Conservation (phyloP, 2,113 vertebrate species). For the Hyaena hyaena region DNA sequence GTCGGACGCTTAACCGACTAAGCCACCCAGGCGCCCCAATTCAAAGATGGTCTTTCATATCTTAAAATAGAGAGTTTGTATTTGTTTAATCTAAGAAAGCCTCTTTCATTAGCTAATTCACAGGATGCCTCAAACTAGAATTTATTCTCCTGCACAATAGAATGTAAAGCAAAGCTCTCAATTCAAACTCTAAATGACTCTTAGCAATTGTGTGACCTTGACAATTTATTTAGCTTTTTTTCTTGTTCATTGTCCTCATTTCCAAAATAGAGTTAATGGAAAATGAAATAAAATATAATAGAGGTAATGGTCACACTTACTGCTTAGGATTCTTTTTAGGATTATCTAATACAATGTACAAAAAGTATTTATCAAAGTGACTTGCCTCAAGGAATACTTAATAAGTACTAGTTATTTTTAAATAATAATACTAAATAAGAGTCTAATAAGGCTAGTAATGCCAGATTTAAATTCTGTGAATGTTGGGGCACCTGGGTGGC, state of each 20-base stretch:
- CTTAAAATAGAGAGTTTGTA: neutral
- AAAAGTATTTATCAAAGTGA: neutral
- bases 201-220: neutral
- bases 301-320: neutral
- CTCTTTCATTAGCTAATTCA: neutral
- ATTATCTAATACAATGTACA: neutral
- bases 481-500: neutral
- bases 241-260: neutral
- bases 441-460: neutral
- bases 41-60: neutral
- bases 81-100: neutral
- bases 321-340: neutral
- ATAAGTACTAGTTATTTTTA: neutral
- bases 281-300: neutral
- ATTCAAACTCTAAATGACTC: neutral
- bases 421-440: neutral
- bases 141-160: neutral
- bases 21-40: no score
- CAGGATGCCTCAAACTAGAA: neutral
- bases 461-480: constrained; percentile 7
- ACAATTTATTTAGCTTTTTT: neutral
- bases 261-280: neutral
- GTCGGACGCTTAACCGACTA: no score
- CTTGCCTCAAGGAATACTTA: neutral
- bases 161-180: neutral